phyloP scores from a whole-genome alignment of 2,888 invertebrate species.

The Rhimphoctona megacephalus region DNA sequence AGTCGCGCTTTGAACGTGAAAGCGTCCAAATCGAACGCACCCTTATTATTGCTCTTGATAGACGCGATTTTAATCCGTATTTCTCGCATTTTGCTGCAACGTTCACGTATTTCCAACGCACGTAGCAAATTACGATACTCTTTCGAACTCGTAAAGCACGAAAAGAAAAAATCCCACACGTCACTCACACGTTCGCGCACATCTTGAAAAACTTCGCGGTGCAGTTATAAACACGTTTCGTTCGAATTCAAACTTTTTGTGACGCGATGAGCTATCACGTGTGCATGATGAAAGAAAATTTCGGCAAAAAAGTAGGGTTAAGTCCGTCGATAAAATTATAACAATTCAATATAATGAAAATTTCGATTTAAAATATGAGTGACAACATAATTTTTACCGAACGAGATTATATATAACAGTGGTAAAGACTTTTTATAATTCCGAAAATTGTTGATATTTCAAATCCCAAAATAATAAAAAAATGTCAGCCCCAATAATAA shows the following conservation, averaged over 20 bases:
- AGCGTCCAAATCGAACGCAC: too few relatives aligned
- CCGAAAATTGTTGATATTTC: not conserved
- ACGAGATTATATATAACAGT: not conserved
- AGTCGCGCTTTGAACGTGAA: too few relatives aligned
- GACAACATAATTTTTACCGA: not conserved
- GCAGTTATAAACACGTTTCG: not conserved
- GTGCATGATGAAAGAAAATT: not conserved
- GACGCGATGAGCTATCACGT: not conserved
- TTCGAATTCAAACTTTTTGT: not conserved
- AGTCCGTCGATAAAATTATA: not conserved
- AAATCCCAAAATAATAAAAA: too few relatives aligned
- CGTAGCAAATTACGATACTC: not conserved
- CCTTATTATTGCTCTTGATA: not conserved
- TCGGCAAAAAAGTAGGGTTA: constrained; percentile 24
- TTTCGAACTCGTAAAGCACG: not conserved
- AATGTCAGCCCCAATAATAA: too few relatives aligned
- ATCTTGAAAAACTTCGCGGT: not conserved
- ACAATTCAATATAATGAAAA: not conserved
- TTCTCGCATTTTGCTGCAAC: not conserved
- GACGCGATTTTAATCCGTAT: not conserved
- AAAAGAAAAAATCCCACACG: not conserved
- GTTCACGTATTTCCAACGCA: not conserved
- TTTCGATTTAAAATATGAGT: not conserved
- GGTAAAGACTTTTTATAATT: not conserved
- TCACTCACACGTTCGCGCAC: not conserved